Base-by-base conservation (phyloP, 2,797 vertebrate genomes). In the Scomberomorus guttatus region DNA sequence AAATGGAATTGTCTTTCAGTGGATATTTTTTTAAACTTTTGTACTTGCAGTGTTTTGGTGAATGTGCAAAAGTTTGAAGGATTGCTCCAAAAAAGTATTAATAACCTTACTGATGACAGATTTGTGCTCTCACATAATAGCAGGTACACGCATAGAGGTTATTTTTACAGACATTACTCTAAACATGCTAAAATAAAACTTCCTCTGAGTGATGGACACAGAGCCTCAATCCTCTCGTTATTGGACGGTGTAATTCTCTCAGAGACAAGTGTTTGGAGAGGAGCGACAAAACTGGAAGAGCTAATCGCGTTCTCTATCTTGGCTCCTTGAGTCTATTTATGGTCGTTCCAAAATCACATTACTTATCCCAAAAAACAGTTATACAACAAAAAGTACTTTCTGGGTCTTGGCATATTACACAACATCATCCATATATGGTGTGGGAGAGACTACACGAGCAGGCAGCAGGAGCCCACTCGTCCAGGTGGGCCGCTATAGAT, bases 401-500 rank as follows among this genome's bases (percentile, higher is more conserved):
- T 79, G 61, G 63, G 54, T 90, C 82, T 78, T 8, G 18, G 46
- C 68, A 51, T 71, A 79, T 89, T 88, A 88, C 80, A 77, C 82
- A 92, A 87, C 74, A 80, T 83, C 56, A 42, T 68, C 91, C 85
- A 75, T 83, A 89, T 82, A 84, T 79, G 79, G 90, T 73, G 76
- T 72, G 72, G 66, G 72, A 85, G 78, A 74, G 77, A 81, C 80
- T 64, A 64, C 83, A 75, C 63, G 6, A 64, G n/a, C 54, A 76
- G 80, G 84, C 82, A 79, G 70, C 62, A 59, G 60, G 57, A 84
- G 83, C 88, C 92, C 88, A 92, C 92, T 87, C 83, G 75, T 81
- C 75, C 80, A 91, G 86, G 91, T 93, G 88, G 89, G 89, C 84
- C 4, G 77, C 83, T 85, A 86, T 84, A 84, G 82, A 87, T 90